Base-by-base conservation (phyloP, 2,797 vertebrate species). In the Clarias platycephalus region DNA sequence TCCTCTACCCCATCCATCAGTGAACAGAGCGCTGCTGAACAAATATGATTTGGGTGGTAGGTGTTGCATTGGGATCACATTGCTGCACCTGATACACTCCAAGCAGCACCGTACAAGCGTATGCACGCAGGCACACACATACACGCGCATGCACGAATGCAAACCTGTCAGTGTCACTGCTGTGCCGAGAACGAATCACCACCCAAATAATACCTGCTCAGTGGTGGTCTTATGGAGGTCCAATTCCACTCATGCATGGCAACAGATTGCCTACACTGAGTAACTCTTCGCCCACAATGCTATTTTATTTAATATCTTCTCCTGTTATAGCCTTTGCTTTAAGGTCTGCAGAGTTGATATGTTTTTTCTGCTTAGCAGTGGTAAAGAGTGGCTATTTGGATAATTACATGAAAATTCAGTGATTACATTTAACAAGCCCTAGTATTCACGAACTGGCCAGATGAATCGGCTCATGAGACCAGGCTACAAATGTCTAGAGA, bases 11-110 rank as follows among this genome's bases (percentile, higher is more conserved):
- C 62, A 80, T 80, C 78, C 62, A 80, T 80, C 78, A 80, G 62
- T 22, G 37, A 16, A 66, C 62, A 80, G 16, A 80, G 62, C n/a
- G n/a, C 40, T 66, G 40, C 62, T 80, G 62, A 80, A 66, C 78
- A 80, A 80, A 80, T 80, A 66, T 66, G 62, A 80, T 66, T 80
- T 80, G 40, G 78, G 40, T 66, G 78, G 8, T 80, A 53, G 78
- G 62, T 80, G 78, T 15, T 28, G 62, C 55, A 70, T n/a, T 70
- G 53, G 78, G 78, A 80, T 80, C 77, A 80, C 78, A 80, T 10
- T 22, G 78, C n/a, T 80, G 60, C 78, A 80, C 62, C 78, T 80
- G 62, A 64, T 80, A 66, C 62, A 80, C 78, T 53, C 2, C 0
- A 49, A 49, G 57, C 28, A 34, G 49, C 53, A 34, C 26, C 28